Conservation (phyloP, 2,888 invertebrate species). For the Drosophila limbata region DNA sequence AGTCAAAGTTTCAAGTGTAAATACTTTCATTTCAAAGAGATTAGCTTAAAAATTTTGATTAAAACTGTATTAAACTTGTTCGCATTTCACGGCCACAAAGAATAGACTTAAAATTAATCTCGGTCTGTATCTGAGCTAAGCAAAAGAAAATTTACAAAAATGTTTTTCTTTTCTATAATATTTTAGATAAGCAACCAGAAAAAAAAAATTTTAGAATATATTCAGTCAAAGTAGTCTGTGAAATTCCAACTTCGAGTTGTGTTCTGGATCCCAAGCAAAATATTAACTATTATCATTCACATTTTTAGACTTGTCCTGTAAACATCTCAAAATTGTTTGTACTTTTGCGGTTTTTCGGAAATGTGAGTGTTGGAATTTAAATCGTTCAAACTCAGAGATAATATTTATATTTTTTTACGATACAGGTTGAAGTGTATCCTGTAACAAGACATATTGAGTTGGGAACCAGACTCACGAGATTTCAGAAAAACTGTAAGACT, state of each 20-base stretch:
- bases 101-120: not conserved
- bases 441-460: not conserved
- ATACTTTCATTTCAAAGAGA: slow-evolving; percentile 8
- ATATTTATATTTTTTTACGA: not conserved
- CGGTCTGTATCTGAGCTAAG: not conserved
- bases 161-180: not conserved
- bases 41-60: not conserved
- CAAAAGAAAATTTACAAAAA: not conserved
- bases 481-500: not conserved
- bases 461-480: not conserved
- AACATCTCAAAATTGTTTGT: slow-evolving; percentile 20
- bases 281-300: slow-evolving; percentile 1
- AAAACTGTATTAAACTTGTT: not conserved
- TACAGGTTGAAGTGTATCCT: slow-evolving; percentile 13
- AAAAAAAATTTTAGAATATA: not conserved
- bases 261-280: no score
- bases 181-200: no score
- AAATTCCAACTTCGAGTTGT: not conserved
- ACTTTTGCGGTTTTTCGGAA: slow-evolving; percentile 12
- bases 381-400: not conserved
- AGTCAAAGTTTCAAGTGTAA: slow-evolving; percentile 26
- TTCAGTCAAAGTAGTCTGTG: slow-evolving; percentile 8
- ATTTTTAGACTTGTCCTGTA: slow-evolving; percentile 5
- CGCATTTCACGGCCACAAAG: not conserved
- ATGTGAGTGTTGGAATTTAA: slow-evolving; percentile 16